These are phyloP conservation scores for Sclerodermus sp. DNA, from an alignment of 2,888 invertebrate genomes.

Conservation along the genomic window DNA sequence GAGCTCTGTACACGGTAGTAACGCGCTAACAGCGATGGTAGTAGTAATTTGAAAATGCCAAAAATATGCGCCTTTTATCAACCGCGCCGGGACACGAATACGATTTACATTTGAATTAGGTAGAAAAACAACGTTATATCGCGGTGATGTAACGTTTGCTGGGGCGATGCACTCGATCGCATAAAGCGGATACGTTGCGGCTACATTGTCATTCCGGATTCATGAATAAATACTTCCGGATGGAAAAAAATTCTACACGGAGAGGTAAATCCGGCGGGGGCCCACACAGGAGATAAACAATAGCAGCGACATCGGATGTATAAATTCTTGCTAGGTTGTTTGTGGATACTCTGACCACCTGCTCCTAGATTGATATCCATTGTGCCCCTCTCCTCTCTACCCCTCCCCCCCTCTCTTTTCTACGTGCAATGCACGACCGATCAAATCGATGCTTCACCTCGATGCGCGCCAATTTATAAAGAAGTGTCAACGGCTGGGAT, in stretches of 20 bases:
- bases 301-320: constrained; percentile 17
- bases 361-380: constrained; percentile 34
- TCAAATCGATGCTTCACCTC: constrained; percentile 16
- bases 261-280: too few relatives aligned
- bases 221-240: constrained; percentile 32
- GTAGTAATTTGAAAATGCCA: neutral
- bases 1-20: too few relatives aligned
- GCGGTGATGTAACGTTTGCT: neutral
- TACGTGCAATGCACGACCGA: constrained; percentile 12
- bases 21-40: too few relatives aligned
- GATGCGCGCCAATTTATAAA: constrained; percentile 11
- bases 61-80: neutral
- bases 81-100: neutral
- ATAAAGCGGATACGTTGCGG: constrained; percentile 2
- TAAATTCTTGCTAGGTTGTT: constrained; percentile 32
- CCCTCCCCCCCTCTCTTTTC: neutral
- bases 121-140: constrained; percentile 8
- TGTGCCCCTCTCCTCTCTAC: neutral
- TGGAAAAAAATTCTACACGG: constrained; percentile 3
- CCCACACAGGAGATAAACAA: constrained; percentile 26
- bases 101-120: constrained; percentile 19
- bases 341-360: constrained; percentile 30
- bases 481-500: constrained; percentile 16
- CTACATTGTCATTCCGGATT: constrained; percentile 30
- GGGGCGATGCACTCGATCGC: neutral